These are phyloP conservation scores for Phocoena sinus DNA, from an alignment of 2,113 vertebrate genomes.

Conservation along the genomic window DNA sequence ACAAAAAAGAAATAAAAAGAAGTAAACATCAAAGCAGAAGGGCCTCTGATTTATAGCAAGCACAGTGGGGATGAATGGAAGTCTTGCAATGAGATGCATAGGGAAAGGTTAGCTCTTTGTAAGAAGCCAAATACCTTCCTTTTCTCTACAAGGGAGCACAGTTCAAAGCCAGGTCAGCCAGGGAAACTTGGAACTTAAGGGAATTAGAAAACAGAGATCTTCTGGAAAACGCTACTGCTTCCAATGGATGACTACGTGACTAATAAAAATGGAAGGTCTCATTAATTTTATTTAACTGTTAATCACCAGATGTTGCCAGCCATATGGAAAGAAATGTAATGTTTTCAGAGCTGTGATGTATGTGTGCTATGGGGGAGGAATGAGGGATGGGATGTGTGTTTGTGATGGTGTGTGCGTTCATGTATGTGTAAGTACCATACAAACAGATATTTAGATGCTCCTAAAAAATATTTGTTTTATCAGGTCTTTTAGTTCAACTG, in stretches of 20 bases:
- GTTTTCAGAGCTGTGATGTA: background rate
- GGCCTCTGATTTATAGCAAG: conserved; percentile 6
- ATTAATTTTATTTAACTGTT: conserved; percentile 51
- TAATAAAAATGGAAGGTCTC: background rate
- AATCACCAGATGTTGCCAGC: conserved; percentile 28
- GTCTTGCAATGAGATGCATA: background rate
- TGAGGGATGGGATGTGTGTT: too few species aligned
- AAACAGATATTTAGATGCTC: background rate
- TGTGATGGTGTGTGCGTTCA: background rate
- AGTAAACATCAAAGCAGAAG: background rate
- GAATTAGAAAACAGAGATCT: background rate
- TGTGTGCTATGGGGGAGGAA: background rate
- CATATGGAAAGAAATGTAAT: conserved; percentile 23
- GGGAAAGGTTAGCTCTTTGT: background rate
- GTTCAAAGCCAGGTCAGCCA: conserved; percentile 32
- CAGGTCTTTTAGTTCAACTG: background rate
- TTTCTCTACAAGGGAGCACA: background rate
- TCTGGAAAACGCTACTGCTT: background rate
- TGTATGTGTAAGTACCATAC: background rate
- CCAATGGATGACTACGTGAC: background rate
- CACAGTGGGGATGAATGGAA: background rate
- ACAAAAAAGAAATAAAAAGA: background rate
- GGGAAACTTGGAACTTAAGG: background rate
- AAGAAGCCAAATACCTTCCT: background rate
- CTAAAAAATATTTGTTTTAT: background rate